A percentile compares a stretch with the other conserved stretches of the same genome.
Evolutionary conservation across 2,797 vertebrate species (phyloP).

Genomic region (Spinus pinus): DNA sequence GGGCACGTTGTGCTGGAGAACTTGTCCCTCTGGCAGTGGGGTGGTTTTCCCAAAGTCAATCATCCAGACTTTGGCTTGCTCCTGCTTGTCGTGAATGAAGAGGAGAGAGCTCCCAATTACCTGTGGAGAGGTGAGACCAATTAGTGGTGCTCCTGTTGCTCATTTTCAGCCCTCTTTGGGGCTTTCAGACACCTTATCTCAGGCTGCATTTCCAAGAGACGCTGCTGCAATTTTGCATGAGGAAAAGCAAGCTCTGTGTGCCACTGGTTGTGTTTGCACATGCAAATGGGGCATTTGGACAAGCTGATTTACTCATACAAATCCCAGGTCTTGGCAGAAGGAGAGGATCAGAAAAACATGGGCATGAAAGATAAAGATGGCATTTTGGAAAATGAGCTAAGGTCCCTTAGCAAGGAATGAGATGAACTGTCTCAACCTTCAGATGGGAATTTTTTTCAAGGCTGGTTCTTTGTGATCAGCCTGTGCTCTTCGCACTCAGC

Average conservation of each 20-base stretch:
- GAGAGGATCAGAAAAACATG: neutral
- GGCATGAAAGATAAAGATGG: neutral
- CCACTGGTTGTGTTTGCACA: neutral
- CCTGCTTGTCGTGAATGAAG: constrained; percentile 93
- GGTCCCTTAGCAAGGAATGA: neutral
- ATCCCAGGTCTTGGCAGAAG: neutral
- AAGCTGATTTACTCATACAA: neutral
- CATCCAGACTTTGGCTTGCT: constrained; percentile 98
- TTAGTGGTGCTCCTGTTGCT: neutral
- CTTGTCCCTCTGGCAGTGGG: constrained; percentile 87
- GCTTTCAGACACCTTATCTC: neutral
- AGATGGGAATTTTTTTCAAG: neutral
- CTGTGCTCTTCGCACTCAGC: neutral
- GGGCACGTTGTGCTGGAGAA: constrained; percentile 83
- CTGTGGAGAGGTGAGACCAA: constrained; percentile 67
- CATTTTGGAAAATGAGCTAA: neutral
- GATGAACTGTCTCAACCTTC: neutral
- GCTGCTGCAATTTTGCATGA: neutral
- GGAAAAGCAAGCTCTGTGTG: neutral
- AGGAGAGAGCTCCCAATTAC: constrained; percentile 98
- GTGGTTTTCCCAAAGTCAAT: constrained; percentile 99
- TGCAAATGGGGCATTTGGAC: neutral
- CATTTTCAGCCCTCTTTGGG: neutral
- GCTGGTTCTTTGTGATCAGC: neutral
- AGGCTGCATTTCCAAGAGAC: neutral